A percentile compares a stretch with the other conserved stretches of the same genome.
These are phyloP conservation scores for Ichneumon xanthorius DNA, from an alignment of 2,888 invertebrate genomes.

Conservation along the genomic window DNA sequence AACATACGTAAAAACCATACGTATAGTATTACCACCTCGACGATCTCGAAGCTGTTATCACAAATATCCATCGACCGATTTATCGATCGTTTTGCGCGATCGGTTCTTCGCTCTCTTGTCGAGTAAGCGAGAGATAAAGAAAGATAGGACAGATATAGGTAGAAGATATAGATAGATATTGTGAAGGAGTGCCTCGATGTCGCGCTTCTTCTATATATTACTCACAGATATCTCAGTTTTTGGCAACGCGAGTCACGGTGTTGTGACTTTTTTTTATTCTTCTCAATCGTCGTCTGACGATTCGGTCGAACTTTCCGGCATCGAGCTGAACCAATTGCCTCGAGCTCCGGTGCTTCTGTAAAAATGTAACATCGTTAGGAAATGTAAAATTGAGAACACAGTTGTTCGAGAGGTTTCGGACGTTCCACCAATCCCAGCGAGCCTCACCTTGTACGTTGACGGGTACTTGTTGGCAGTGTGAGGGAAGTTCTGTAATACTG, in stretches of 20 bases:
- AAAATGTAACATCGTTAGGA: not conserved
- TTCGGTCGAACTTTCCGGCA: conserved; percentile 86
- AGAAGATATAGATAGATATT: conserved; percentile 35
- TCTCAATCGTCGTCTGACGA: conserved; percentile 84
- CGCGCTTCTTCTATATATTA: conserved; percentile 40
- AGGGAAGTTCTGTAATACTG: conserved; percentile 88
- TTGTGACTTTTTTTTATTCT: conserved; percentile 4
- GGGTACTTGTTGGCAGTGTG: conserved; percentile 88
- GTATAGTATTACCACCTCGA: conserved; percentile 52
- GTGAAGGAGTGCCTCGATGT: conserved; percentile 51
- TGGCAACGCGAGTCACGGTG: conserved; percentile 19
- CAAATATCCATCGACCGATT: conserved; percentile 63
- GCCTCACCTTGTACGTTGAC: conserved; percentile 85
- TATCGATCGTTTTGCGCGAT: conserved; percentile 42
- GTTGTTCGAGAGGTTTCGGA: not conserved
- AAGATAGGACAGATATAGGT: conserved; percentile 25
- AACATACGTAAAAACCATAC: conserved; percentile 46
- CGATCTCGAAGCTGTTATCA: conserved; percentile 63
- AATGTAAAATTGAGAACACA: not conserved
- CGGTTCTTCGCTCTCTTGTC: conserved; percentile 29
- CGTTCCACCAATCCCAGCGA: not conserved
- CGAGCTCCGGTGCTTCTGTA: conserved; percentile 84
- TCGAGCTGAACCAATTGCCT: conserved; percentile 86
- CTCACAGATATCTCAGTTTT: conserved; percentile 52
- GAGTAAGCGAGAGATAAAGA: conserved; percentile 33